Percentiles rank a stretch among this genome's conserved stretches.
These are phyloP conservation scores for Ovis canadensis DNA, from an alignment of 2,113 vertebrate species.

Conservation along the genomic window DNA sequence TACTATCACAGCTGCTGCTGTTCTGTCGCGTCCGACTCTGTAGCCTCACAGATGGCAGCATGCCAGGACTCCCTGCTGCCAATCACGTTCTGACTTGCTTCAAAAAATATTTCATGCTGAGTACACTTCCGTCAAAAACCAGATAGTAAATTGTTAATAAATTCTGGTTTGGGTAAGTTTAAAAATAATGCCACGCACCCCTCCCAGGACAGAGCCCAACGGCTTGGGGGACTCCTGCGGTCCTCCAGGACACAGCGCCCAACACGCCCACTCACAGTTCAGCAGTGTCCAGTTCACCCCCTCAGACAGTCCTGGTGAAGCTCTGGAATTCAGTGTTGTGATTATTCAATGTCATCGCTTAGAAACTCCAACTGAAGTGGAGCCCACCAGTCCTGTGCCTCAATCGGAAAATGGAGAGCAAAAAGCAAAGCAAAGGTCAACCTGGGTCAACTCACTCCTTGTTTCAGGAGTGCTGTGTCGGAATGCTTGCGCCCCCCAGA, in stretches of 20 bases:
- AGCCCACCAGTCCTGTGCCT: background rate
- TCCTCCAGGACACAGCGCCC: background rate
- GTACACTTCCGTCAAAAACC: background rate
- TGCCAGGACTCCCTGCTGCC: background rate
- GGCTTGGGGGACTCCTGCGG: background rate
- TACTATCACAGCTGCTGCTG: too few species aligned
- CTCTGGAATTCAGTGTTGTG: background rate
- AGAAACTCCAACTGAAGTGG: background rate
- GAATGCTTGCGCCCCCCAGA: background rate
- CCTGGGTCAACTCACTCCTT: background rate
- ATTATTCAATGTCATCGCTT: background rate
- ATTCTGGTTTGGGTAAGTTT: background rate
- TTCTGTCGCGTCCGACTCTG: accelerated
- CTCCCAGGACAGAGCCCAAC: background rate
- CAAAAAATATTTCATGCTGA: background rate
- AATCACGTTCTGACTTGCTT: background rate
- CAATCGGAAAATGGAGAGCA: background rate
- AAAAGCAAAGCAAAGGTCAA: background rate
- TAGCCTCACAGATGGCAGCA: background rate
- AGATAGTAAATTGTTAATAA: background rate
- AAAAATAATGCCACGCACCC: background rate
- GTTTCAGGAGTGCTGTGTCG: background rate
- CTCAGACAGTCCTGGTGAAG: background rate
- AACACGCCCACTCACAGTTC: background rate
- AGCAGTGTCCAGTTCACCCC: background rate